phyloP scores from a whole-genome alignment of 2,888 invertebrate genomes.

The Coleophora deauratella region DNA sequence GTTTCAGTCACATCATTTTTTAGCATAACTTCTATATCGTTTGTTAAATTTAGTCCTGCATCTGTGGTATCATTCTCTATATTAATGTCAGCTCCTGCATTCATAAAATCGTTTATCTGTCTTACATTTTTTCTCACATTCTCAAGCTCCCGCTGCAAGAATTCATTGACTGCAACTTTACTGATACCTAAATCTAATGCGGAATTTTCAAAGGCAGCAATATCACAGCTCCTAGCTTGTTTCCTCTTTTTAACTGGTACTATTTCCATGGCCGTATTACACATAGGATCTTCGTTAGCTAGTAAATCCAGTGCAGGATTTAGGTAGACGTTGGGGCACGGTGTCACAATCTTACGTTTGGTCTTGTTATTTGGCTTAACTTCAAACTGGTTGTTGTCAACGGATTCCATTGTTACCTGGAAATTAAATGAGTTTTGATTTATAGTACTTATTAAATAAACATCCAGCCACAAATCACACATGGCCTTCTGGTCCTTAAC shows the following conservation, averaged over 20 bases:
- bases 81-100: conserved; percentile 6
- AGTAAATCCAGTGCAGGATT: conserved; percentile 63
- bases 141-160: conserved; percentile 50
- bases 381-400: conserved; percentile 67
- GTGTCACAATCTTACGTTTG: conserved; percentile 53
- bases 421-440: conserved; percentile 11
- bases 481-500: no score
- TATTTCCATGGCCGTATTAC: conserved; percentile 66
- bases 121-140: conserved; percentile 54
- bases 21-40: no score
- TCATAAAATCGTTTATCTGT: conserved; percentile 11
- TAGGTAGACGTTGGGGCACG: conserved; percentile 51
- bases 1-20: neutral
- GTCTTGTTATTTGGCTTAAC: conserved; percentile 42
- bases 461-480: neutral
- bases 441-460: no score
- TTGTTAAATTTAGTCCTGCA: no score
- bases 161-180: conserved; percentile 48
- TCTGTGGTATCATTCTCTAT: neutral
- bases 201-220: conserved; percentile 55
- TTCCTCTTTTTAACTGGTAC: conserved; percentile 56
- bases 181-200: conserved; percentile 56
- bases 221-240: conserved; percentile 50
- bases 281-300: conserved; percentile 63
- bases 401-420: conserved; percentile 40